These are phyloP conservation scores for Macheiramphus alcinus DNA, from an alignment of 2,113 vertebrate species.

Conservation along the genomic window DNA sequence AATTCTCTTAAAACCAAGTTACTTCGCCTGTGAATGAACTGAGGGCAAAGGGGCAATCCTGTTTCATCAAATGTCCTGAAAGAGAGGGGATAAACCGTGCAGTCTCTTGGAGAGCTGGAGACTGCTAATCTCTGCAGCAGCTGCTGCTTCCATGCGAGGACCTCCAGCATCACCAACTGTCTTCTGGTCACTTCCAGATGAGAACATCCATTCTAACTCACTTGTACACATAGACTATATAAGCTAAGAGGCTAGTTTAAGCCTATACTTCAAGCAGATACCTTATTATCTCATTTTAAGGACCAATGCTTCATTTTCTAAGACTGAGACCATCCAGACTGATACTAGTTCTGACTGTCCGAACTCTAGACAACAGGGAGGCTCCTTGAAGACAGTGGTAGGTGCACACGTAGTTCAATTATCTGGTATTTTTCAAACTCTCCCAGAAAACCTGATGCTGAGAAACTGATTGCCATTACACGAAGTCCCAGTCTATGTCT, in stretches of 20 bases:
- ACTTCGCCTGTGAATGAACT: not conserved
- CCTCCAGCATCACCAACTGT: not conserved
- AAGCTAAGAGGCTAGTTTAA: not conserved
- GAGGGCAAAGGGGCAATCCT: not conserved
- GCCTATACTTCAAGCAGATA: not conserved
- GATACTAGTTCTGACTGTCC: not conserved
- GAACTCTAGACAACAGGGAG: too few species aligned
- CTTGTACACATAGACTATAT: rapidly evolving
- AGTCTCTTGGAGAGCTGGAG: not conserved
- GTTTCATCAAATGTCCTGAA: not conserved
- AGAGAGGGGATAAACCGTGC: not conserved
- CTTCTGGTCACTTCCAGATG: not conserved
- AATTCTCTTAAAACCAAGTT: not conserved
- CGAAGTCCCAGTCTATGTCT: not conserved
- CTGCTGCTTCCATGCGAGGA: not conserved
- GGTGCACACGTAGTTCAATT: not conserved
- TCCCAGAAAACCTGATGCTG: not conserved
- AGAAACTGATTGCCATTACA: not conserved
- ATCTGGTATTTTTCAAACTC: not conserved
- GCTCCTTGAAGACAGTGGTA: not conserved
- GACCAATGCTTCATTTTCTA: not conserved
- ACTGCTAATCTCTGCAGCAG: rapidly evolving
- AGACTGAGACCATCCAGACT: not conserved
- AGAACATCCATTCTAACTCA: not conserved
- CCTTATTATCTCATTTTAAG: not conserved